Evolutionary conservation across 2,888 invertebrate genomes (phyloP), one percentile per base, ranked within the genome.

Genomic region (Arrhopalites spinosus): DNA sequence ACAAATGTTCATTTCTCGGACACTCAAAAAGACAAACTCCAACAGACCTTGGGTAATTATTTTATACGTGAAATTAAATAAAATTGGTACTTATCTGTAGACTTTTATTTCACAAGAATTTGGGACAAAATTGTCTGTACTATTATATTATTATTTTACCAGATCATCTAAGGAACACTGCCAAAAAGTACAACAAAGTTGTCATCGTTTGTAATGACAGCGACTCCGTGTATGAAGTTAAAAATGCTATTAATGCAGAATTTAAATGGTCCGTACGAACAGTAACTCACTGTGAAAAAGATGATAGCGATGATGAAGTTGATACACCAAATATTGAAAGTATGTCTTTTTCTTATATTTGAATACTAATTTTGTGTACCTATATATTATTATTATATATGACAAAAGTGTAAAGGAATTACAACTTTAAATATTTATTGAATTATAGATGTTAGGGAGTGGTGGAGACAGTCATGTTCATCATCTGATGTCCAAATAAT

Each of bases 151-250:
- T 15, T 66, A 29, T 36, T 45, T 3, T n/a, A 36, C 17, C 25
- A 73, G 66, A 53, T n/a, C 23, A 30, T 11, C 13, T 64, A 13
- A 59, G 59, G 13, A 45, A 13, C 15, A 27, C 59, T 30, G 27
- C 61, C n/a, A 59, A 17, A n/a, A 17, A 23, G 15, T 23, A 77
- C 43, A 53, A 68, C 47, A 67, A 56, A 17, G 59, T 77, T n/a
- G 53, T 75, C 7, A 68, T 77, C n/a, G 63, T 73, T 20, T 73
- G 77, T 25, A 30, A 63, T 11, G 45, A 29, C 1, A 61, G 72
- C 50, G 59, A 50, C 2, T 23, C 43, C 17, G 68, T 56, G n/a
- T 7, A 20, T 3, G 7, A 36, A 7, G 45, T 77, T 61, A 47
- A 68, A 20, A 47, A 71, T 27, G 73, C 43, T 29, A 68, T 77